Evolutionary conservation across 2,888 invertebrate genomes (phyloP).

Genomic region (Nysson spinosus): DNA sequence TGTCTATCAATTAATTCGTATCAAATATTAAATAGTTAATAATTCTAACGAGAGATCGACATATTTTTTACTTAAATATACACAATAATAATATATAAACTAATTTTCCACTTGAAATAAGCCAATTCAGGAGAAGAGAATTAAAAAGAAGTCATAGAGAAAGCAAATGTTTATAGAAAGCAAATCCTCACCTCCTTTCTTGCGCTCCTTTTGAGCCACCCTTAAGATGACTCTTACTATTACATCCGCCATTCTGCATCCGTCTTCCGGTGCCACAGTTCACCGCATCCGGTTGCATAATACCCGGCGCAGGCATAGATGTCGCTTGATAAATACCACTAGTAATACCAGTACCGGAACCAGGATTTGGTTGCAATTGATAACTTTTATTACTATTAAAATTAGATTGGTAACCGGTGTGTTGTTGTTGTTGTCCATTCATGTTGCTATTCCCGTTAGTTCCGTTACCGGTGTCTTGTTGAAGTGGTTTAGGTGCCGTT

Average conservation of each 20-base stretch:
- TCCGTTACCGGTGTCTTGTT: slow-evolving; percentile 49
- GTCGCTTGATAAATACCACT: slow-evolving; percentile 65
- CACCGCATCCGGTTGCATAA: slow-evolving; percentile 63
- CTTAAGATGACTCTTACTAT: slow-evolving; percentile 73
- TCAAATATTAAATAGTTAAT: too few species aligned
- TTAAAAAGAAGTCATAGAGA: too few species aligned
- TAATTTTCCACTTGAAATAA: too few species aligned
- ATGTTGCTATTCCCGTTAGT: slow-evolving; percentile 35
- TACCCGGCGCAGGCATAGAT: slow-evolving; percentile 61
- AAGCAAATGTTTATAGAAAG: too few species aligned
- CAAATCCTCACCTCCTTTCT: slow-evolving; percentile 68
- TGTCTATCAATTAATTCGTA: too few species aligned
- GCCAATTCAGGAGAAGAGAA: too few species aligned
- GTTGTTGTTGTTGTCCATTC: slow-evolving; percentile 39
- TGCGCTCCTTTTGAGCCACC: slow-evolving; percentile 67
- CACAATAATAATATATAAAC: too few species aligned
- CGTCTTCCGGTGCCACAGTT: slow-evolving; percentile 63
- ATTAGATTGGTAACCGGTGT: slow-evolving; percentile 59
- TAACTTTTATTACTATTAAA: slow-evolving; percentile 68
- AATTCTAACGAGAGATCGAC: too few species aligned
- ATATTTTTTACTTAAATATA: too few species aligned
- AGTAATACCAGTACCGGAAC: slow-evolving; percentile 41
- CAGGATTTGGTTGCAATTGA: slow-evolving; percentile 65
- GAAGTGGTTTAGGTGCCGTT: slow-evolving; percentile 54
- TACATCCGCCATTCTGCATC: slow-evolving; percentile 72